Percentiles rank a stretch among this genome's conserved stretches.
Conservation (phyloP, 1,140 invertebrate species). For the Ectropis grisescens region DNA sequence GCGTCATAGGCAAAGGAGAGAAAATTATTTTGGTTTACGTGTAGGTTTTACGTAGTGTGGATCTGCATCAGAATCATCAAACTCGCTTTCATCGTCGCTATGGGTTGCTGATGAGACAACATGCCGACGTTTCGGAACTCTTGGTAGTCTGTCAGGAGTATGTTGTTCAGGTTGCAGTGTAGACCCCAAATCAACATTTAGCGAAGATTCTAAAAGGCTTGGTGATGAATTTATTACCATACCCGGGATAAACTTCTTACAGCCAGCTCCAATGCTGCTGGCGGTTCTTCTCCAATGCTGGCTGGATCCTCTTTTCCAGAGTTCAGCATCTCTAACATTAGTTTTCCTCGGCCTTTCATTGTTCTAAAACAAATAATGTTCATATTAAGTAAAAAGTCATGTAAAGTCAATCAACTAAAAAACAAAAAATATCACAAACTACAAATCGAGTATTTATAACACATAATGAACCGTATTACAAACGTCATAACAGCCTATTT, state of each 20-base stretch:
- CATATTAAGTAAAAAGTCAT: constrained; percentile 2
- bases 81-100: constrained; percentile 5
- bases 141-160: not conserved
- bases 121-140: constrained; percentile 5
- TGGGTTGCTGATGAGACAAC: constrained; percentile 2
- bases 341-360: constrained; percentile 6
- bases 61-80: constrained; percentile 9
- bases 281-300: too few species aligned
- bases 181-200: constrained; percentile 5
- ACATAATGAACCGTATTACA: too few species aligned
- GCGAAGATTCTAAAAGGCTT: constrained; percentile 2
- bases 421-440: constrained; percentile 1
- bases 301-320: too few species aligned
- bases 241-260: not conserved
- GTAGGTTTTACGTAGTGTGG: constrained; percentile 6
- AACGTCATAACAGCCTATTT: too few species aligned
- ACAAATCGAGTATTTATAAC: too few species aligned
- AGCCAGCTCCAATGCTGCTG: too few species aligned
- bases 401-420: constrained; percentile 6
- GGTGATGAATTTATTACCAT: constrained; percentile 5
- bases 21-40: constrained; percentile 6
- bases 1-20: constrained; percentile 4
- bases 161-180: too few species aligned
- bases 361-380: constrained; percentile 6
- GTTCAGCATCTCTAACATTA: not conserved